phyloP scores from a whole-genome alignment of 2,113 vertebrate species.

The Caretta caretta region DNA sequence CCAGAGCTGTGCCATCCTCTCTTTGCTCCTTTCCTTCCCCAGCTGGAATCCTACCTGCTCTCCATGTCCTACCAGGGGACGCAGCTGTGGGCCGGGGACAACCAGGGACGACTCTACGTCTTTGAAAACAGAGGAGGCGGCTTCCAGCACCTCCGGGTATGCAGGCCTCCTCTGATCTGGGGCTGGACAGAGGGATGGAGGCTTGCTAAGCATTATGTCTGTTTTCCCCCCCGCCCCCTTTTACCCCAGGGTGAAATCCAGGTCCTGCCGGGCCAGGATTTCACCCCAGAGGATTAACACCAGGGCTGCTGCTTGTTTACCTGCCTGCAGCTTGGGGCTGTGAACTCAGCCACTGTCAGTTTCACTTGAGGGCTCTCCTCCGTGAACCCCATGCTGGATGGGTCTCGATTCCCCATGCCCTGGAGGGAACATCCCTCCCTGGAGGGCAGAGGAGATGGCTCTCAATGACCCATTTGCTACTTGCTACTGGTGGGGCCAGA shows the following conservation, averaged over 20 bases:
- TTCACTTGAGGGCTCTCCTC: neutral
- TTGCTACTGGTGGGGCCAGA: neutral
- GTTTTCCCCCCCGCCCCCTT: neutral
- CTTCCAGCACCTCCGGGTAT: slow-evolving; percentile 79
- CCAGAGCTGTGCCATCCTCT: neutral
- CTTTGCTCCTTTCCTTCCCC: neutral
- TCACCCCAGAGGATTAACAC: neutral
- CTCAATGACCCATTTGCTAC: neutral
- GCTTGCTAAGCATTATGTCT: neutral
- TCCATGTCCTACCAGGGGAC: slow-evolving; percentile 86
- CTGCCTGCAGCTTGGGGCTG: neutral
- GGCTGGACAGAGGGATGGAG: neutral
- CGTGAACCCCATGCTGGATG: neutral
- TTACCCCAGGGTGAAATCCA: neutral
- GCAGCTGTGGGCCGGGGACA: slow-evolving; percentile 93
- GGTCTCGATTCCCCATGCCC: neutral
- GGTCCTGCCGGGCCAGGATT: neutral
- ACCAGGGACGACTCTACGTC: slow-evolving; percentile 84
- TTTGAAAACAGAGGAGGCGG: slow-evolving; percentile 80
- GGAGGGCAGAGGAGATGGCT: neutral
- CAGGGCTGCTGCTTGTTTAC: neutral
- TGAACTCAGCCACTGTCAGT: neutral
- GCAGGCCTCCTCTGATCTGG: neutral
- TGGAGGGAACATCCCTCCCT: neutral
- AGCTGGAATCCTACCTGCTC: slow-evolving; percentile 90